Evolutionary conservation across 2,113 vertebrate species (phyloP).

Genomic region (Alouatta palliata): DNA sequence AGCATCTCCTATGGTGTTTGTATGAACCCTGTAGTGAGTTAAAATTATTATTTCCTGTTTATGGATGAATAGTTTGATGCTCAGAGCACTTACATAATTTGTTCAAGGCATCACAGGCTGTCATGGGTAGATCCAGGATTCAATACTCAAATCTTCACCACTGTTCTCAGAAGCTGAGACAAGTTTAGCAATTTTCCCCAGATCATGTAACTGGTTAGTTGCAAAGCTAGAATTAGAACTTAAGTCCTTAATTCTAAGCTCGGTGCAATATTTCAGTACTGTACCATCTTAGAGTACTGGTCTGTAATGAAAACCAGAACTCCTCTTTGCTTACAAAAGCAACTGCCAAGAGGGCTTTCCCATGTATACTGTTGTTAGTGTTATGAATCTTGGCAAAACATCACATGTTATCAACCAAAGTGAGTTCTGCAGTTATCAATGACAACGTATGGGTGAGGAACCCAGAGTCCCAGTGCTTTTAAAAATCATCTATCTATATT

Average conservation of each 20-base stretch:
- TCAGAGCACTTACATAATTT: not conserved
- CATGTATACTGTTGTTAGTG: not conserved
- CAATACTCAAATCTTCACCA: not conserved
- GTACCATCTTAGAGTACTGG: conserved; percentile 36
- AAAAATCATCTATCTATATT: not conserved
- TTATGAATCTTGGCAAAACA: conserved; percentile 44
- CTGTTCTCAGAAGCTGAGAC: not conserved
- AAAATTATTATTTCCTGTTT: not conserved
- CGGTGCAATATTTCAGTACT: not conserved
- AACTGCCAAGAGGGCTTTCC: conserved; percentile 48
- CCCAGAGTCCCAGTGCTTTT: not conserved
- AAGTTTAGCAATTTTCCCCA: conserved; percentile 17
- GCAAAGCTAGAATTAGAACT: conserved; percentile 55
- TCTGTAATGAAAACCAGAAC: conserved; percentile 69
- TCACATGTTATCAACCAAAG: not conserved
- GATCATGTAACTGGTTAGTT: conserved; percentile 27
- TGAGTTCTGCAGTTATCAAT: not conserved
- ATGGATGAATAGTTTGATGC: not conserved
- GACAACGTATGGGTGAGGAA: not conserved
- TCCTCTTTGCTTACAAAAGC: conserved; percentile 40
- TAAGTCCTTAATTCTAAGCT: conserved; percentile 48
- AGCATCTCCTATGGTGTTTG: not conserved
- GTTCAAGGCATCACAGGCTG: not conserved
- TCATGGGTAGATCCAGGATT: not conserved
- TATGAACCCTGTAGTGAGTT: not conserved